Conservation (phyloP, 1,140 invertebrate species). For the Lamellibrachia luymesi region DNA sequence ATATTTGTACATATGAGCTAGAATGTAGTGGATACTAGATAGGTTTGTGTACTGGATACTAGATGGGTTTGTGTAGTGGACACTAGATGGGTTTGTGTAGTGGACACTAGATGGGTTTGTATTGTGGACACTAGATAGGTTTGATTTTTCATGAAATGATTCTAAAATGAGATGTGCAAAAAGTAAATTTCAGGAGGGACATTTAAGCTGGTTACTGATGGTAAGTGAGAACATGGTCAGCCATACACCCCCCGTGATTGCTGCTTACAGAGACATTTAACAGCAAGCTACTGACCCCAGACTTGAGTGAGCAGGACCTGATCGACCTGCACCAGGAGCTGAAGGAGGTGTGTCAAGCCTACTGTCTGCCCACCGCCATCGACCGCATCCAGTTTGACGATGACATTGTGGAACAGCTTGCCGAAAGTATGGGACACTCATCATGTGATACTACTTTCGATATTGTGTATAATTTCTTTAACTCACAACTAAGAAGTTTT, state of each 20-base stretch:
- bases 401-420: conserved; percentile 67
- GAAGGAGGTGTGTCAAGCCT: conserved; percentile 70
- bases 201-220: too few species aligned
- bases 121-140: too few species aligned
- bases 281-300: conserved; percentile 74
- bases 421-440: conserved; percentile 57
- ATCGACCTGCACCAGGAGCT: conserved; percentile 69
- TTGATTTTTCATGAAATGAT: too few species aligned
- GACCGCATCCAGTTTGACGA: conserved; percentile 70
- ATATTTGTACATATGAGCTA: too few species aligned
- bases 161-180: too few species aligned
- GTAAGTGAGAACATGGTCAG: background rate
- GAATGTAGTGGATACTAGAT: too few species aligned
- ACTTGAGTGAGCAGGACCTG: conserved; percentile 69
- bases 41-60: too few species aligned
- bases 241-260: background rate
- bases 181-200: too few species aligned
- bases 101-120: too few species aligned
- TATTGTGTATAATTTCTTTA: background rate
- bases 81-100: too few species aligned
- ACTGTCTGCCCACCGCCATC: conserved; percentile 66
- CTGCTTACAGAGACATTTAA: conserved; percentile 74
- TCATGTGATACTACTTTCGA: background rate
- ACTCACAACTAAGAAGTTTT: background rate
- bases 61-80: too few species aligned